phyloP scores from a whole-genome alignment of 2,113 vertebrate genomes.

The Tinamus guttatus region DNA sequence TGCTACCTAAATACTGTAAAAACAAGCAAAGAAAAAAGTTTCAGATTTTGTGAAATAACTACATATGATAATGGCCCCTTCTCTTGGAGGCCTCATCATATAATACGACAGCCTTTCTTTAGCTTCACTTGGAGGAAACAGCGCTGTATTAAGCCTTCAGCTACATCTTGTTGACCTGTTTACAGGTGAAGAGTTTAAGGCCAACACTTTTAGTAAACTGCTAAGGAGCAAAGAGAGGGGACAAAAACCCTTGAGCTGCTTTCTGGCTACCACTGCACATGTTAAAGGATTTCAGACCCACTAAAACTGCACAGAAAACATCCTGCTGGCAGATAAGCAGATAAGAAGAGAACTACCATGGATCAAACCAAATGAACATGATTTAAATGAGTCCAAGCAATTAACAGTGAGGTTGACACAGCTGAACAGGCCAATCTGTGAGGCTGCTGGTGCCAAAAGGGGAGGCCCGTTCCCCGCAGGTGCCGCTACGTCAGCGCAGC shows the following conservation, averaged over 20 bases:
- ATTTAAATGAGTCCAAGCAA: not conserved
- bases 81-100: not conserved
- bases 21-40: too few species aligned
- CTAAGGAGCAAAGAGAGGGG: not conserved
- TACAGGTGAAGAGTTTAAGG: not conserved
- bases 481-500: accelerated
- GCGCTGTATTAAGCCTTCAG: not conserved
- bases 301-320: not conserved
- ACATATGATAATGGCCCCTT: not conserved
- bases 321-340: not conserved
- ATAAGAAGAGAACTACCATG: not conserved
- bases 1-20: not conserved
- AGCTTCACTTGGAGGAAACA: not conserved
- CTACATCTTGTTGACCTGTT: not conserved
- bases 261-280: not conserved
- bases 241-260: not conserved
- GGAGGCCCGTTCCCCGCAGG: not conserved
- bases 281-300: not conserved
- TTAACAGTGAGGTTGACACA: not conserved
- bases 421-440: not conserved
- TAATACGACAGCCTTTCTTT: not conserved
- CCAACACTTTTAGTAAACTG: not conserved
- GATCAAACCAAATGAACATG: not conserved
- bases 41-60: not conserved
- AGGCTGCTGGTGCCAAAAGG: accelerated